Base-by-base conservation (phyloP, 2,797 vertebrate species). In the Darevskia mixta region DNA sequence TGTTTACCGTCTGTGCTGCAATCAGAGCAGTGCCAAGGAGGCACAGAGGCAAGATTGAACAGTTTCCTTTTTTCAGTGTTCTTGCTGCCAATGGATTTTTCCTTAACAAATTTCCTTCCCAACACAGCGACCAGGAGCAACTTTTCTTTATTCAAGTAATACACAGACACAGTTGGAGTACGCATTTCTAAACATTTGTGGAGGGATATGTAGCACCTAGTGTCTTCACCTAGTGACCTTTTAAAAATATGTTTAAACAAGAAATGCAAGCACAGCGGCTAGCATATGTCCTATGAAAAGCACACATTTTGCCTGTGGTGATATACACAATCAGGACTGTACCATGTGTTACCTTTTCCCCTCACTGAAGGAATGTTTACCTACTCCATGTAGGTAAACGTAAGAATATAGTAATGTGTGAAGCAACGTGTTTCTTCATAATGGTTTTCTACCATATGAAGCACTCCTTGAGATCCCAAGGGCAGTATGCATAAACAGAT, bases 1-100 rank as follows among this genome's bases (percentile, higher is more conserved):
- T 95, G 93, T 95, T 95, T 93, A 92, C 94, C 85, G 95, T 94
- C 93, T 94, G 95, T 0, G 0, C 93, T 92, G 93, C 92, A 90
- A 92, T 92, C 94, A 91, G 88, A 91, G 93, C 94, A 83, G 86
- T 94, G 95, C 94, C 94, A 95, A 92, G 87, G 94, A 93, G 92
- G 92, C 91, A 91, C 91, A 94, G 94, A 90, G 95, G 93, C 94
- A 95, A 55, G 94, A 93, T 90, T 90, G 88, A 93, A 87, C 0
- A 35, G 84, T 93, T 95, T 95, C 85, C 93, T 94, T 92, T 82
- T 64, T 94, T 83, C 93, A 4, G 61, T 86, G 55, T 77, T 79
- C 75, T 92, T 93, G 90, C 89, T 93, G 93, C 82, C 76, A 66
- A 93, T 88, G 91, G 88, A 94, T 93, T 90, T 55, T 86, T 94